Conservation (phyloP, 1,140 invertebrate genomes). For the Bombus huntii region DNA sequence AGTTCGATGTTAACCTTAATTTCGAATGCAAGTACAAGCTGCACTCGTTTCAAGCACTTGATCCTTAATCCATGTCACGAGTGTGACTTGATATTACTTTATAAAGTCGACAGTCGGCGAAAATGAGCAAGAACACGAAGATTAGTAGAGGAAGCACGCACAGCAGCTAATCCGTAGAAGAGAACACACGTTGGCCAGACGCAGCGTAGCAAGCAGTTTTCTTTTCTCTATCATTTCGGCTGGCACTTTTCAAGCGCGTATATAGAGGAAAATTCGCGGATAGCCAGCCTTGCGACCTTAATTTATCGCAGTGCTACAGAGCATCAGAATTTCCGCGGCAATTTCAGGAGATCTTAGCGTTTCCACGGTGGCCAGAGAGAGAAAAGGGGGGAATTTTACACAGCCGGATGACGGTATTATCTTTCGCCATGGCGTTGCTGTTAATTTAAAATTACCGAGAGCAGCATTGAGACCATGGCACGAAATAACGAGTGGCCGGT, state of each 20-base stretch:
- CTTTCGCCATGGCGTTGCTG: constrained; percentile 26
- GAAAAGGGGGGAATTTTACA: not conserved
- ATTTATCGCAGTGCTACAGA: constrained; percentile 24
- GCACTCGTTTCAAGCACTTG: too few relatives aligned
- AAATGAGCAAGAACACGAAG: too few relatives aligned
- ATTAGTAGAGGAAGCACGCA: too few relatives aligned
- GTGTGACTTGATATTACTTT: not conserved
- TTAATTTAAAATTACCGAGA: constrained; percentile 43
- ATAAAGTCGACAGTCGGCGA: too few relatives aligned
- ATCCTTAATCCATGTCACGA: too few relatives aligned
- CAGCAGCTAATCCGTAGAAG: too few relatives aligned
- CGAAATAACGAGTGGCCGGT: constrained; percentile 34
- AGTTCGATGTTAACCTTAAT: too few relatives aligned
- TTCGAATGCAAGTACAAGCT: too few relatives aligned
- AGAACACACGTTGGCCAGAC: too few relatives aligned
- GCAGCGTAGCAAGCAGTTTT: constrained; percentile 8
- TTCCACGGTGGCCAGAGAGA: not conserved
- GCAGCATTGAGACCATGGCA: constrained; percentile 1
- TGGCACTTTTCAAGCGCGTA: constrained; percentile 24
- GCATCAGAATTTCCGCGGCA: constrained; percentile 53
- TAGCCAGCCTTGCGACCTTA: constrained; percentile 22
- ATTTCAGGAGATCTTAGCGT: constrained; percentile 36
- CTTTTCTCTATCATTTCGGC: constrained; percentile 2
- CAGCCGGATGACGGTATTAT: constrained; percentile 35
- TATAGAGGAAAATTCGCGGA: constrained; percentile 9